Percentiles rank a stretch among this genome's conserved stretches.
Evolutionary conservation across 1,140 invertebrate genomes (phyloP).

Genomic region (Drosophila dunni): DNA sequence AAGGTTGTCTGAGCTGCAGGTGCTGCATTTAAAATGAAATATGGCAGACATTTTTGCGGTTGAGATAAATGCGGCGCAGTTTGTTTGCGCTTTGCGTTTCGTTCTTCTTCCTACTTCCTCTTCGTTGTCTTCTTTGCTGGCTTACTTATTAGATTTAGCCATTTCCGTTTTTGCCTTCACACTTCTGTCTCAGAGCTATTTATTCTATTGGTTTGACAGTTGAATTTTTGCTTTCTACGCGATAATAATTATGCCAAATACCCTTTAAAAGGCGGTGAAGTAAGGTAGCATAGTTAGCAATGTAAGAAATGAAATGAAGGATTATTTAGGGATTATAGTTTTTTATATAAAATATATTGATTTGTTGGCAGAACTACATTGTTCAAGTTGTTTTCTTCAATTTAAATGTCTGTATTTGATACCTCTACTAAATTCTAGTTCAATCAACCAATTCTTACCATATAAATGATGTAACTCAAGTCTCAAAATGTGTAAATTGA

Average conservation of each 20-base stretch:
- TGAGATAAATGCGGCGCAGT: conserved; percentile 71
- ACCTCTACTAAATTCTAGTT: too few relatives aligned
- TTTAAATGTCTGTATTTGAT: too few relatives aligned
- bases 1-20: conserved; percentile 63
- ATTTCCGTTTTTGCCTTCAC: conserved; percentile 6
- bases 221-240: conserved; percentile 4
- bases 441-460: too few relatives aligned
- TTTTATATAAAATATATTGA: too few relatives aligned
- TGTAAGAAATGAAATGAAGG: too few relatives aligned
- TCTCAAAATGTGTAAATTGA: not conserved
- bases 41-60: conserved; percentile 78
- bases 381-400: too few relatives aligned
- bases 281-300: not conserved
- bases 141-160: conserved; percentile 68
- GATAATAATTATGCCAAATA: conserved; percentile 14
- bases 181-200: conserved; percentile 18
- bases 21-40: conserved; percentile 81
- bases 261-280: not conserved
- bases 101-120: too few relatives aligned
- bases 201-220: conserved; percentile 29
- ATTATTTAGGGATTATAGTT: too few relatives aligned
- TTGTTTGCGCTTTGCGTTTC: conserved; percentile 58
- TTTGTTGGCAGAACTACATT: too few relatives aligned
- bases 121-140: conserved; percentile 27
- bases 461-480: too few relatives aligned